Evolutionary conservation across 1,140 invertebrate species (phyloP), one percentile per base, ranked within the genome.

Genomic region (Drosophila chauvacae): DNA sequence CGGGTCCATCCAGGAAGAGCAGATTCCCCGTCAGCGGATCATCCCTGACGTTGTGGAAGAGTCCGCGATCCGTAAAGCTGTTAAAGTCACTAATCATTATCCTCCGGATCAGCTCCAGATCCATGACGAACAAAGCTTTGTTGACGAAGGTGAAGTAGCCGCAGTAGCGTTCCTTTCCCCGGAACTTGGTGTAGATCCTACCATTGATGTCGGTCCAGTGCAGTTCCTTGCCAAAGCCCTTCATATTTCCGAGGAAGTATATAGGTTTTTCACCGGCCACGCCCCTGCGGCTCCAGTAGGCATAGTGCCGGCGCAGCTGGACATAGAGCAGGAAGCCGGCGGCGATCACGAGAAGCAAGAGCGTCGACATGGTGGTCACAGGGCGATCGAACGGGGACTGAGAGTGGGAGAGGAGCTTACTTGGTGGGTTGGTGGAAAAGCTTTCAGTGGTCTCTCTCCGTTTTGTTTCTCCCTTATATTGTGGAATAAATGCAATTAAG

Each of bases 1-100:
- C 91, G 13, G 93, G 91, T 10, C 94, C 94, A 61, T 93, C 92
- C 51, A 94, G 81, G 37, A 93, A 93, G 37, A 95, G 93, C 13
- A 95, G 77, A 79, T 94, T 93, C 26, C 90, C 93, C 7, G 92
- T 91, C 18, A 95, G 53, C 11, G 94, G 92, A 68, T 95, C 94
- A 50, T 94, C 86, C 2, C 93, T 81, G 11, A 93, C 93, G 57
- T 93, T 93, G 9, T 80, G 82, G 76, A 90, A 93, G 51, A 94
- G 86, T 71, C 93, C 93, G 10, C 93, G 87, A 70, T 94, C 93
- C 51, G 93, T 81, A 64, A 95, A 95, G 75, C 93, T 86, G 13
- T 93, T 81, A 74, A 95, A 95, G 76, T 95, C 94, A 33, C 93
- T 94, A 10, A 94, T 82, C 35, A 95, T 81, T 47, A 95, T 93